Evolutionary conservation across 1,140 invertebrate species (phyloP).

Genomic region (Laodelphax striatellus): DNA sequence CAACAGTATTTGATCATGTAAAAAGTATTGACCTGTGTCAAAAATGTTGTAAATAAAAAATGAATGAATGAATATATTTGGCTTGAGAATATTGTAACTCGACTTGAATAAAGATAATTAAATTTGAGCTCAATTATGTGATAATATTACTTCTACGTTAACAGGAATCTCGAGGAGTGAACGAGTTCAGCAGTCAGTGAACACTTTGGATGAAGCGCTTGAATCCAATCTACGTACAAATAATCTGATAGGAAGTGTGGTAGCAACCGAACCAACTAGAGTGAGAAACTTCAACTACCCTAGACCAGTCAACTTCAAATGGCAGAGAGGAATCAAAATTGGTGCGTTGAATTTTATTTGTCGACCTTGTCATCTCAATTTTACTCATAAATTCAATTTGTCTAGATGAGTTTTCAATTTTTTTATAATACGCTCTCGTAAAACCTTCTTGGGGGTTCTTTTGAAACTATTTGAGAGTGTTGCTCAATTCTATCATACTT

Average conservation of each 20-base stretch:
- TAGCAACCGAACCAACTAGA: slow-evolving; percentile 32
- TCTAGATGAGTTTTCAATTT: background rate
- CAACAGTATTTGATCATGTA: no score
- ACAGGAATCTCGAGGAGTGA: slow-evolving; percentile 17
- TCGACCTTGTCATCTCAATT: background rate
- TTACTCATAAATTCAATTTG: background rate
- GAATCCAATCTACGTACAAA: slow-evolving; percentile 46
- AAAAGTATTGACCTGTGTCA: no score
- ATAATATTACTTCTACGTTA: background rate
- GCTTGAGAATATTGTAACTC: no score
- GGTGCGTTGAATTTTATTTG: slow-evolving; percentile 38
- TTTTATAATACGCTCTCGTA: no score
- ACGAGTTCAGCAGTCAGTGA: slow-evolving; percentile 41
- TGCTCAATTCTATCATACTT: no score
- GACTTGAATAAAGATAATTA: no score
- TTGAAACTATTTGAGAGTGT: no score
- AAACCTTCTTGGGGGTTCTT: no score
- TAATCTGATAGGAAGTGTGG: slow-evolving; percentile 59
- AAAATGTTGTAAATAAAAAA: no score
- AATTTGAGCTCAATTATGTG: no score
- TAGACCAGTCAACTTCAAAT: slow-evolving; percentile 68
- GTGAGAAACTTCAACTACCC: slow-evolving; percentile 49
- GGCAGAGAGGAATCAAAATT: slow-evolving; percentile 86
- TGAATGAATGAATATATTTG: no score
- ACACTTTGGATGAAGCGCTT: slow-evolving; percentile 47